Evolutionary conservation across 2,888 invertebrate species (phyloP), one percentile per base, ranked within the genome.

Genomic region (Apodemia zela): DNA sequence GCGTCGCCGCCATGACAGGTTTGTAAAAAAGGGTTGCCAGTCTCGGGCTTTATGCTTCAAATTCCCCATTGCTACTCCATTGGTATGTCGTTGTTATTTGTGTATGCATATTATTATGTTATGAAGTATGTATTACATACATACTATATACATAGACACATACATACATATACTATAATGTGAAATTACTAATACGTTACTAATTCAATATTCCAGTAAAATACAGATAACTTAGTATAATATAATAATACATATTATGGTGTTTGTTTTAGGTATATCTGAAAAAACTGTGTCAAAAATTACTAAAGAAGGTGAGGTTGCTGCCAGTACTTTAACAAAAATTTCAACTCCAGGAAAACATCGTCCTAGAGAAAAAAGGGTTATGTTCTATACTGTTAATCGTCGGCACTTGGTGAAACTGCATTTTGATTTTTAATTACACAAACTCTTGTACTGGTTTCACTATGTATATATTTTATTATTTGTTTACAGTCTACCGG

Each of bases 1-100:
- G 35, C 59, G 38, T 59, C 59, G 35, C 59, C 35, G 29, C 59
- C 15, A 59, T 42, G 38, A 59, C 38, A 38, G 38, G 18, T 59
- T 42, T 38, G 59, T 18, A 59, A 42, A 59, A 42, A 38, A 59
- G 21, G 59, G 59, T 35, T 38, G 35, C 35, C 59, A 35, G 17
- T n/a, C n/a, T n/a, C n/a, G n/a, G n/a, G 17, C 17, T 47, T 47
- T 47, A 47, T n/a, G 47, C 17, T 47, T 47, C 47, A 47, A 47
- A 47, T 47, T 47, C 47, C 47, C 17, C 47, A 47, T 47, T 47
- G 17, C 3, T 47, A 47, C n/a, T 13, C 38, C 38, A 38, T 38
- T 38, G 59, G 8, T 38, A 42, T 38, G 35, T 21, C 21, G 21
- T 21, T 21, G 21, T 21, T 58, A 25, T n/a, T 21, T 21, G 21